A percentile compares a stretch with the other conserved stretches of the same genome.
Evolutionary conservation across 2,113 vertebrate species (phyloP).

Genomic region (Burhinus oedicnemus): DNA sequence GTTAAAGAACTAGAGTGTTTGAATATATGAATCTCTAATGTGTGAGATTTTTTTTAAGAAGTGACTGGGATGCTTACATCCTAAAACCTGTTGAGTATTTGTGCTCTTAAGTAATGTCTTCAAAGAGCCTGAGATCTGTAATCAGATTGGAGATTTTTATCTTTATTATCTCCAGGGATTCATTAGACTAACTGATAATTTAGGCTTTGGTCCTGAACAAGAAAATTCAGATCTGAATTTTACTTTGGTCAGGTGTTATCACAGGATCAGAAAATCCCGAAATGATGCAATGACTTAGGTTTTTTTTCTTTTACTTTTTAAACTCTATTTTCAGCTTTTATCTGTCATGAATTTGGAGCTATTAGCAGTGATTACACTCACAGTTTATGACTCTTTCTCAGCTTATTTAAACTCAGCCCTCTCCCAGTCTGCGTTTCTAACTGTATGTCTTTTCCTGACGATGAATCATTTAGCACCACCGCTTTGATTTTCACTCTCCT

Average conservation of each 20-base stretch:
- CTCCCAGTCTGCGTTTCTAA: not conserved
- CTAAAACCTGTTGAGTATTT: not conserved
- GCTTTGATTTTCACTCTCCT: constrained; percentile 13
- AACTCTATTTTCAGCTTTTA: not conserved
- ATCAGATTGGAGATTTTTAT: not conserved
- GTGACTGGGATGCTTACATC: not conserved
- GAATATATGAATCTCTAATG: not conserved
- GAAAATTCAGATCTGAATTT: not conserved
- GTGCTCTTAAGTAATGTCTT: not conserved
- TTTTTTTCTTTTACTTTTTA: not conserved
- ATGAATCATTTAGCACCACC: constrained; percentile 24
- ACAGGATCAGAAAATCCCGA: not conserved
- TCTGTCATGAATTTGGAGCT: not conserved
- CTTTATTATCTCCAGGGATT: not conserved
- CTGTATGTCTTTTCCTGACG: not conserved
- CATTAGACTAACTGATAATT: not conserved
- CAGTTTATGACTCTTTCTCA: constrained; percentile 19
- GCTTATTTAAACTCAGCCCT: constrained; percentile 24
- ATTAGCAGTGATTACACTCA: constrained; percentile 19
- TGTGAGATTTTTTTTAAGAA: not conserved
- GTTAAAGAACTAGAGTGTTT: not conserved
- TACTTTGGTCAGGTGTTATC: not conserved
- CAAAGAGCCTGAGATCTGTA: not conserved
- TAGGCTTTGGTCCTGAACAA: not conserved
- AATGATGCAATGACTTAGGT: not conserved